Evolutionary conservation across 2,113 vertebrate species (phyloP).

Genomic region (Acanthochromis polyacanthus): DNA sequence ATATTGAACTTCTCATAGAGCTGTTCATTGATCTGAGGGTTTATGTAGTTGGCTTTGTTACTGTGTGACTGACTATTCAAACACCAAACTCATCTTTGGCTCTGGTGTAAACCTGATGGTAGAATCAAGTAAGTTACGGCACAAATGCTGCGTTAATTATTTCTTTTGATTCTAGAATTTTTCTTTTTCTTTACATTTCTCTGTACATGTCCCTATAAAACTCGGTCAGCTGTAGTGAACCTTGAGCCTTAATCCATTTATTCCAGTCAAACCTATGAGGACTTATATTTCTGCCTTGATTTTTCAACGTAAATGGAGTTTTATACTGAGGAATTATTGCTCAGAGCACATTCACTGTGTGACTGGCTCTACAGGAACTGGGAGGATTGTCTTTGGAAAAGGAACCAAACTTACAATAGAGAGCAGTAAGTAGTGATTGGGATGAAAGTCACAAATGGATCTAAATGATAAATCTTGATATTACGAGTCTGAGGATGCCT

Average conservation of each 20-base stretch:
- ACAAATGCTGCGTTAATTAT: too few relatives aligned
- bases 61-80: constrained; percentile 44
- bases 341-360: constrained; percentile 23
- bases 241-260: too few relatives aligned
- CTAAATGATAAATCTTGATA: neutral
- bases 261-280: too few relatives aligned
- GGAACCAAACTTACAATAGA: constrained; percentile 59
- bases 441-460: neutral
- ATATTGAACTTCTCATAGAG: too few relatives aligned
- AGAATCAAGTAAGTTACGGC: neutral
- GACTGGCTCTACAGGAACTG: constrained; percentile 4
- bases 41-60: neutral
- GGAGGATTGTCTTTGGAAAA: constrained; percentile 53
- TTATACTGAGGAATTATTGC: constrained; percentile 30
- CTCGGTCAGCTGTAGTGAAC: neutral
- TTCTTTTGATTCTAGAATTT: too few relatives aligned
- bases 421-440: constrained; percentile 14
- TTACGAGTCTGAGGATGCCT: too few relatives aligned
- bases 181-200: too few relatives aligned
- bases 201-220: too few relatives aligned
- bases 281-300: neutral
- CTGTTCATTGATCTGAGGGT: neutral
- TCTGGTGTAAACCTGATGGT: constrained; percentile 44
- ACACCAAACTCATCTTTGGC: constrained; percentile 50
- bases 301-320: neutral